Conservation (phyloP, 2,797 vertebrate species). For the Neopelma chrysocephalum region DNA sequence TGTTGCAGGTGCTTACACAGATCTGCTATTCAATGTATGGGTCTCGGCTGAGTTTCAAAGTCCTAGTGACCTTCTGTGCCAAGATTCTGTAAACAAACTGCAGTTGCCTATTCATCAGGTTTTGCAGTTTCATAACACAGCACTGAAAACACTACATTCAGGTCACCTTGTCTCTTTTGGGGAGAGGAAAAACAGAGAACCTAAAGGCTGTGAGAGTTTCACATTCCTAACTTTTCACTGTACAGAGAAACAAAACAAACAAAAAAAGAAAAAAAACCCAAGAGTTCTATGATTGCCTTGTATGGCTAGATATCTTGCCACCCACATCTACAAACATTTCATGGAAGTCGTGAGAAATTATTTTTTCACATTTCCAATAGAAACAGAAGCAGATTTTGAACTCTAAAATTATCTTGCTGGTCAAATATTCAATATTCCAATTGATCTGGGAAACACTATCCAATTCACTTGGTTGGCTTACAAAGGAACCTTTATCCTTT, state of each 20-base stretch:
- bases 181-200: not conserved
- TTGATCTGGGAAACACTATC: not conserved
- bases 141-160: not conserved
- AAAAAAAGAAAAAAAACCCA: accelerated
- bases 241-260: not conserved
- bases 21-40: not conserved
- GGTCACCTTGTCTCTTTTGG: not conserved
- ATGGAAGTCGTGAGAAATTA: not conserved
- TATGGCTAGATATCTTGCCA: not conserved
- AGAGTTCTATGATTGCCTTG: not conserved
- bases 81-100: not conserved
- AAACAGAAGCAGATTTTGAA: not conserved
- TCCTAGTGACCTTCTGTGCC: not conserved
- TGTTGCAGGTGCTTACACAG: not conserved
- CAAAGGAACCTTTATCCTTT: not conserved
- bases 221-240: not conserved
- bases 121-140: not conserved
- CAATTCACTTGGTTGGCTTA: not conserved
- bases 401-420: not conserved
- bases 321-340: not conserved
- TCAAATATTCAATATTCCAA: not conserved
- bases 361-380: not conserved
- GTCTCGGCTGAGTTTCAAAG: not conserved
- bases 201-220: not conserved
- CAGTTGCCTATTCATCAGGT: not conserved